A percentile compares a stretch with the other conserved stretches of the same genome.
Evolutionary conservation across 2,797 vertebrate genomes (phyloP).

Genomic region (Amniataba percoides): DNA sequence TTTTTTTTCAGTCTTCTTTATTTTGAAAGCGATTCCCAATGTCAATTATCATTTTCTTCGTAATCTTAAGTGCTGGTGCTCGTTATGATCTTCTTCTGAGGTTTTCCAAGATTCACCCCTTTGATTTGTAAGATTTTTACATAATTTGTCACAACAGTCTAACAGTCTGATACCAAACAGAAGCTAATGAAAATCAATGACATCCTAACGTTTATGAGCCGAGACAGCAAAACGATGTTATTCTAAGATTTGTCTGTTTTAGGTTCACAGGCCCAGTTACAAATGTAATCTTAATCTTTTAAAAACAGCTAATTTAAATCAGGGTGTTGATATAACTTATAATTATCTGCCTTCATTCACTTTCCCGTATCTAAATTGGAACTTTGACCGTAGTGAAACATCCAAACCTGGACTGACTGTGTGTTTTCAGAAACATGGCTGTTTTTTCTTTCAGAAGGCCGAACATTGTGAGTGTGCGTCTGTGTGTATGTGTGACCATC

Average conservation of each 20-base stretch:
- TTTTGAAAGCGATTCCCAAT: no score
- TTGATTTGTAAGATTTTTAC: not conserved
- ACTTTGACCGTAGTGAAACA: slow-evolving; percentile 13
- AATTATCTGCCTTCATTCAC: not conserved
- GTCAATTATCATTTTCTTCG: not conserved
- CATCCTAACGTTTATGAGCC: not conserved
- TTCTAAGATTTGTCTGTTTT: not conserved
- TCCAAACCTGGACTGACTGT: slow-evolving; percentile 5
- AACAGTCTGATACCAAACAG: not conserved
- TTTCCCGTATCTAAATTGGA: not conserved
- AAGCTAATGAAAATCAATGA: not conserved
- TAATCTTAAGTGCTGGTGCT: not conserved
- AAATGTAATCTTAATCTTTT: no score
- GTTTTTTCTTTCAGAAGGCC: slow-evolving; percentile 29
- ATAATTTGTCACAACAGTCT: not conserved
- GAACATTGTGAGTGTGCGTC: slow-evolving; percentile 16
- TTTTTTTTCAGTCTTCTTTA: not conserved
- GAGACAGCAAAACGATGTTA: not conserved
- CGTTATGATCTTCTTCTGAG: not conserved
- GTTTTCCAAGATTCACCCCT: not conserved
- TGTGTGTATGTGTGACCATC: slow-evolving; percentile 18
- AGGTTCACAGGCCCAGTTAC: not conserved
- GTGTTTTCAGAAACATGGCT: not conserved
- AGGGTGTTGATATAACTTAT: not conserved
- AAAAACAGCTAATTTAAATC: not conserved